Conservation (phyloP, 2,888 invertebrate genomes). For the Ferrisia virgata region DNA sequence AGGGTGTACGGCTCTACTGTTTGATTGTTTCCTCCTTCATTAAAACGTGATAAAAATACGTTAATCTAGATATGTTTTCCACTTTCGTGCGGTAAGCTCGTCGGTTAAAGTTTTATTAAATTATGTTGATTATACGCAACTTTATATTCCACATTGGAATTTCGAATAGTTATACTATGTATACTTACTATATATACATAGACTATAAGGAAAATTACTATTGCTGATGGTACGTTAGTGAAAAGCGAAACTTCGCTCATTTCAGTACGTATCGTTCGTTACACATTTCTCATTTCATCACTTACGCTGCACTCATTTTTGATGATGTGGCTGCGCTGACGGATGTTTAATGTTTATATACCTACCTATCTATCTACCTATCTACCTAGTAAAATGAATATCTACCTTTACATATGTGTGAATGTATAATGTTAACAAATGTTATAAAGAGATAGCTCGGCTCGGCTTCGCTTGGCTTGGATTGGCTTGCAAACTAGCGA, state of each 20-base stretch:
- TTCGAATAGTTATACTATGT: conserved; percentile 1
- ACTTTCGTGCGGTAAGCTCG: neutral
- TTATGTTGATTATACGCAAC: conserved; percentile 14
- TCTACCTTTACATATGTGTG: too few species aligned
- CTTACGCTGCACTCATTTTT: neutral
- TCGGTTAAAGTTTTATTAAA: conserved; percentile 7
- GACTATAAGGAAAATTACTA: neutral
- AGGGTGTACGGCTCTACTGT: neutral
- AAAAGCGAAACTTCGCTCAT: neutral
- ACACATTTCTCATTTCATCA: neutral
- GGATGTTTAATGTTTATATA: neutral
- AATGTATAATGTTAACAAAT: too few species aligned
- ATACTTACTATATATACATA: too few species aligned
- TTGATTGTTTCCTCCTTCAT: neutral
- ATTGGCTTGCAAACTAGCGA: too few species aligned
- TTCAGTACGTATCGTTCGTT: neutral
- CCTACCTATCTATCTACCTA: neutral
- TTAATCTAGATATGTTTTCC: neutral
- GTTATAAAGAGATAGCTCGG: too few species aligned
- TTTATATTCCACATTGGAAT: neutral
- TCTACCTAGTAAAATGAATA: too few species aligned
- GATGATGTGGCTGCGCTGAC: neutral
- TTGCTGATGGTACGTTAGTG: neutral
- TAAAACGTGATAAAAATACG: conserved; percentile 11
- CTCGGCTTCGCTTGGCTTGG: too few species aligned